Base-by-base conservation (phyloP, 2,888 invertebrate species). In the Limulus polyphemus region DNA sequence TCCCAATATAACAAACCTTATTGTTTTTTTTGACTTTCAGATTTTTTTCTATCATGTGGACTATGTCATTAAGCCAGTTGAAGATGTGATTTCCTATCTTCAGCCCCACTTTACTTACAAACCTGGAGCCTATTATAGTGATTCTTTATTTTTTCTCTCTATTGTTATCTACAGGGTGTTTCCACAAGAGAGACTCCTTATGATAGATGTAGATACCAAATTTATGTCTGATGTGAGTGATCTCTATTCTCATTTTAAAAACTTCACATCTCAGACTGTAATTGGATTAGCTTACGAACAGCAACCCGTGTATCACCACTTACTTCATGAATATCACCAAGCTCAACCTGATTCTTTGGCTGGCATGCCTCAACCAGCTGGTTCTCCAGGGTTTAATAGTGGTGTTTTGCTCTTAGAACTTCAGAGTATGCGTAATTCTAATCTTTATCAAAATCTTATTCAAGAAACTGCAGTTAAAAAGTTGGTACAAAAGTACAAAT, bases 131-230 rank as follows among this genome's bases (percentile, higher is more conserved):
- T 88, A 89, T 72, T 90, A 88, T 74, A 85, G 85, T 69, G 86
- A 87, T 75, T 83, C 86, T 1, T 76, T 89, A 46, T 90, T 89
- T 76, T 89, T 86, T 74, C 75, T 89, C 47, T 88, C 89, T 0
- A 77, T 88, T 58, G 86, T 85, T 2, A 74, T 88, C 47, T 84
- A 88, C 74, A 79, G 81, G 70, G 82, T 88, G 57, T 83, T 87
- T 54, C 83, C 85, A 12, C 74, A 79, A 58, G 78, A 81, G 47
- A 76, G 79, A 67, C 83, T 85, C 14, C 82, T 87, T 66, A 81
- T 89, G 77, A 77, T 89, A 58, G 90, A 90, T 77, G 84, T 85
- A 69, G 90, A 90, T 77, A 82, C 86, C 57, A 84, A 84, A 75
- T 84, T 90, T 74, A 80, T 82, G 69, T 80, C 80, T 32, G 86